Evolutionary conservation across 2,888 invertebrate species (phyloP).

Genomic region (Tachina grossa): DNA sequence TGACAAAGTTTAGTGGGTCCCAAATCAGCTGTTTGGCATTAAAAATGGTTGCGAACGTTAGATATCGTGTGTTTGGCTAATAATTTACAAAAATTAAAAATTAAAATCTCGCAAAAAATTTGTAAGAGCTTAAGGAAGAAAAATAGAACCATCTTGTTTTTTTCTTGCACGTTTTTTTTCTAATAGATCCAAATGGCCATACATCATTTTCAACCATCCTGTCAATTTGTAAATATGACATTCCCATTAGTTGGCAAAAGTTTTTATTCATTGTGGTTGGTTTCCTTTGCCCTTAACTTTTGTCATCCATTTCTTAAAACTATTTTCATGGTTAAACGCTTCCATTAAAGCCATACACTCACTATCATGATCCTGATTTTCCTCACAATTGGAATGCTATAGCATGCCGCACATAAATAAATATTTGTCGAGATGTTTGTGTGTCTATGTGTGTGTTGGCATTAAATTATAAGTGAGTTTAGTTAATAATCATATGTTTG

Average conservation of each 20-base stretch:
- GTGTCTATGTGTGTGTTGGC: slow-evolving; percentile 2
- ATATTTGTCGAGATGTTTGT: neutral
- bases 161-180: neutral
- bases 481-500: slow-evolving; percentile 69
- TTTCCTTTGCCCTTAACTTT: slow-evolving; percentile 23
- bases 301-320: slow-evolving; percentile 51
- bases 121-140: no score
- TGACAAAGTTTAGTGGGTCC: no score
- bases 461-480: slow-evolving; percentile 64
- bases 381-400: slow-evolving; percentile 1
- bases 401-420: slow-evolving; percentile 5
- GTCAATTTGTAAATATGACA: slow-evolving; percentile 43
- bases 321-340: slow-evolving; percentile 64
- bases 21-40: no score
- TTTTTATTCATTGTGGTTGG: slow-evolving; percentile 14
- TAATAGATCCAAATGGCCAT: neutral
- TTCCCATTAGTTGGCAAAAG: slow-evolving; percentile 32
- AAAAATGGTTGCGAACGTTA: no score
- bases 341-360: slow-evolving; percentile 34
- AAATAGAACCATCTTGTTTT: neutral
- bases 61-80: no score
- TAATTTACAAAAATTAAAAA: no score
- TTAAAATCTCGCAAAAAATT: no score
- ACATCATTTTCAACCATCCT: neutral
- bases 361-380: slow-evolving; percentile 31